Percentiles rank a stretch among this genome's conserved stretches.
phyloP scores from a whole-genome alignment of 2,113 vertebrate genomes.

The Malurus cyaneus region DNA sequence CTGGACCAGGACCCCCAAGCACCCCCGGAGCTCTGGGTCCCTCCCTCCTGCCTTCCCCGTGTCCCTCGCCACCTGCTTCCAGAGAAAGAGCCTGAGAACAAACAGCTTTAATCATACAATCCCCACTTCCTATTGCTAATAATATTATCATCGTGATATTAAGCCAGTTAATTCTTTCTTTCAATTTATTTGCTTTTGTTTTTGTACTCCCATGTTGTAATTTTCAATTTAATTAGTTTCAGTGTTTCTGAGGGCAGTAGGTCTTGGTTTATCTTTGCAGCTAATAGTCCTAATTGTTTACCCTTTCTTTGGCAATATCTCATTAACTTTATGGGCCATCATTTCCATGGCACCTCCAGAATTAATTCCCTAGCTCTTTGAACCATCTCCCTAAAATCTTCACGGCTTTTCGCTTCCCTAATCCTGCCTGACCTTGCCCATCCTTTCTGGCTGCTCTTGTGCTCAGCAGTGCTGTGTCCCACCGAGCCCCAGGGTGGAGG shows the following conservation, averaged over 20 bases:
- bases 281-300: conserved; percentile 79
- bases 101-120: conserved; percentile 45
- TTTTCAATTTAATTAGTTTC: conserved; percentile 79
- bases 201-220: conserved; percentile 60
- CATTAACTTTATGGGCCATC: conserved; percentile 77
- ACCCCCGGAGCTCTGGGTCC: accelerated
- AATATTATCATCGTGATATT: conserved; percentile 64
- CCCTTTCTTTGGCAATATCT: conserved; percentile 72
- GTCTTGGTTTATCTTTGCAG: conserved; percentile 69
- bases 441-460: neutral
- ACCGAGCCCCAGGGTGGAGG: neutral
- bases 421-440: neutral
- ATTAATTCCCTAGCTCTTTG: conserved; percentile 57
- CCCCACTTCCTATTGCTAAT: conserved; percentile 49
- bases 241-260: conserved; percentile 62
- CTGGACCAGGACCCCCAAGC: accelerated
- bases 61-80: accelerated
- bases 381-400: neutral
- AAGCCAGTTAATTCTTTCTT: conserved; percentile 64
- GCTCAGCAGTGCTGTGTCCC: neutral
- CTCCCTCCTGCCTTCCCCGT: accelerated
- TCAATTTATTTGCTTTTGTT: conserved; percentile 57
- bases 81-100: neutral
- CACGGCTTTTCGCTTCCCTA: neutral
- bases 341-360: conserved; percentile 52